These are phyloP conservation scores for Trichomycterus rosablanca DNA, from an alignment of 2,113 vertebrate genomes.

Conservation along the genomic window DNA sequence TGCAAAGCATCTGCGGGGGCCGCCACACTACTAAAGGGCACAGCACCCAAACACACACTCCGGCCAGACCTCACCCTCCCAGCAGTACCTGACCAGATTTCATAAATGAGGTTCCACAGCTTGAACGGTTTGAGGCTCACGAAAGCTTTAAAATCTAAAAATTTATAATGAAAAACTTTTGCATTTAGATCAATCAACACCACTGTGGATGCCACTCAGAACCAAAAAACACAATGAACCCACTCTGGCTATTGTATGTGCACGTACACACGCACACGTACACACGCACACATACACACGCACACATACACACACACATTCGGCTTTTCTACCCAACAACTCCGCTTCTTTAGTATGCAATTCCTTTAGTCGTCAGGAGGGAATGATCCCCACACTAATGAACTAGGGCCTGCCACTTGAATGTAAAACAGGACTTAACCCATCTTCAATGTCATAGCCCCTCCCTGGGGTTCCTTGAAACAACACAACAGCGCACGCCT, in stretches of 20 bases:
- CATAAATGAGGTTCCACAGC: slow-evolving; percentile 8
- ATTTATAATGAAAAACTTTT: too few relatives aligned
- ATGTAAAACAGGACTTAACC: slow-evolving; percentile 81
- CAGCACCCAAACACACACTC: slow-evolving; percentile 64
- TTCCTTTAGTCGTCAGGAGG: slow-evolving; percentile 75
- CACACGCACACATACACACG: neutral
- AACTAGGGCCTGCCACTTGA: slow-evolving; percentile 75
- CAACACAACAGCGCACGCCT: slow-evolving; percentile 55
- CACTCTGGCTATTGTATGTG: neutral
- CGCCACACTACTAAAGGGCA: slow-evolving; percentile 68
- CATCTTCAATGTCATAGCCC: slow-evolving; percentile 79
- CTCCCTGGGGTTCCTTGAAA: slow-evolving; percentile 70
- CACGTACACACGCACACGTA: slow-evolving; percentile 2
- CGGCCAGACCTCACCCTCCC: slow-evolving; percentile 58
- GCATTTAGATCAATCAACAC: too few relatives aligned
- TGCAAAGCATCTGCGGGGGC: slow-evolving; percentile 64
- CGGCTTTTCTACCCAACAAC: slow-evolving; percentile 73
- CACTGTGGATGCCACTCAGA: neutral
- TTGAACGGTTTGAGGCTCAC: too few relatives aligned
- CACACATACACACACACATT: slow-evolving; percentile 34
- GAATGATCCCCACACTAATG: slow-evolving; percentile 81
- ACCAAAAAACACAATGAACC: neutral
- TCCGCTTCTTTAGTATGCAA: slow-evolving; percentile 76
- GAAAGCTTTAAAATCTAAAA: too few relatives aligned
- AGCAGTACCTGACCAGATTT: slow-evolving; percentile 38